Conservation (phyloP, 2,797 vertebrate species). For the Galaxias olidus region DNA sequence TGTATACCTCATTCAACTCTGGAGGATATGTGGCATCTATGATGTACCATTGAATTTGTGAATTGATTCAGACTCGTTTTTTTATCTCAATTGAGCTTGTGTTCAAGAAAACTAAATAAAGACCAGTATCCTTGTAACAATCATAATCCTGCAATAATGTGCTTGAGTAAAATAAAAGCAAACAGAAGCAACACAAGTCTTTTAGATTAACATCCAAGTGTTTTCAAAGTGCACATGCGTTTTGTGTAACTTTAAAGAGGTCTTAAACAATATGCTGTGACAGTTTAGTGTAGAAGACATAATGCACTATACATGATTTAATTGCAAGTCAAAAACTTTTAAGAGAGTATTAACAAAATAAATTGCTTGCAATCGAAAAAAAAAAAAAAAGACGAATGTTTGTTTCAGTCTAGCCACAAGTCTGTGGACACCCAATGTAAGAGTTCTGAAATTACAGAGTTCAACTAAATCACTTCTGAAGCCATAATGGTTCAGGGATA, state of each 20-base stretch:
- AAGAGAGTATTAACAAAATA: background rate
- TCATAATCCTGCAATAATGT: no score
- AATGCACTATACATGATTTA: background rate
- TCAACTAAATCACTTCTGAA: slow-evolving; percentile 30
- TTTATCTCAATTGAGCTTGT: background rate
- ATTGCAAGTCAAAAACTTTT: background rate
- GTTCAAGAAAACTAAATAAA: background rate
- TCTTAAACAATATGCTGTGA: background rate
- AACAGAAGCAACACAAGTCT: no score
- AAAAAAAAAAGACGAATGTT: slow-evolving; percentile 36
- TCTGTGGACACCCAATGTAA: slow-evolving; percentile 32
- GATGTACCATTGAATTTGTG: slow-evolving; percentile 74
- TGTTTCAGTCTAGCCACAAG: slow-evolving; percentile 36
- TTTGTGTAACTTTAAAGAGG: background rate
- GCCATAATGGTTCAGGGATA: slow-evolving; percentile 41
- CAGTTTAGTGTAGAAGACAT: background rate
- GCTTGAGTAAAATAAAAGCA: no score
- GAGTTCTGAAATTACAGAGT: slow-evolving; percentile 50
- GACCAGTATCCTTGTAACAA: background rate
- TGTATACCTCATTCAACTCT: no score
- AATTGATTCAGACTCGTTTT: slow-evolving; percentile 73
- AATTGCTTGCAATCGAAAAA: background rate
- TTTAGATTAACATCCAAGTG: no score
- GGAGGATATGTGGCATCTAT: slow-evolving; percentile 76
- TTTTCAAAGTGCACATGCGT: background rate